A percentile compares a stretch with the other conserved stretches of the same genome.
These are phyloP conservation scores for Paradisaea rubra DNA, from an alignment of 2,113 vertebrate species.

Conservation along the genomic window DNA sequence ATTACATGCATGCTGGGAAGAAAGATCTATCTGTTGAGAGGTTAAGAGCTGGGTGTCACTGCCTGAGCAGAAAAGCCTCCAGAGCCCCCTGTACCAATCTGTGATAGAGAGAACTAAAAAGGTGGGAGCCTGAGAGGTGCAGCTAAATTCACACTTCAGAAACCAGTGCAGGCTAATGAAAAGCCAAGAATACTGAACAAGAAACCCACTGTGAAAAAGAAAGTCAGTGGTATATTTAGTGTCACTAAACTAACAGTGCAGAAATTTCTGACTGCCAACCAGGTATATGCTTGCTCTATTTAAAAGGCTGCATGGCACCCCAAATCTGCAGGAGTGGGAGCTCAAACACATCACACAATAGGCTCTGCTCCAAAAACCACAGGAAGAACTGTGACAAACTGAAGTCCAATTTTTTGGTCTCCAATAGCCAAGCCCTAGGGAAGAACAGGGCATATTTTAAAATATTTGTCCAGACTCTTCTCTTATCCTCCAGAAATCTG, in stretches of 20 bases:
- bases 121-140: background rate
- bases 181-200: background rate
- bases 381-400: background rate
- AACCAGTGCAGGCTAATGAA: background rate
- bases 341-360: background rate
- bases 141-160: background rate
- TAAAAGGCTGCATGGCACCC: background rate
- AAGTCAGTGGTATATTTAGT: background rate
- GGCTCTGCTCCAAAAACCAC: background rate
- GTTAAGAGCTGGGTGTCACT: background rate
- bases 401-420: background rate
- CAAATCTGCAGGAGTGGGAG: background rate
- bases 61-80: background rate
- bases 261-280: background rate
- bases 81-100: background rate
- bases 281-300: background rate
- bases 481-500: background rate
- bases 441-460: background rate
- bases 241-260: background rate
- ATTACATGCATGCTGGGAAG: slow-evolving; percentile 12
- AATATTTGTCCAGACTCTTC: background rate
- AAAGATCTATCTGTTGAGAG: background rate
- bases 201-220: background rate
- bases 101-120: background rate
- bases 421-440: background rate